Percentiles rank a stretch among this genome's conserved stretches.
These are phyloP conservation scores for Erethizon dorsatum DNA, from an alignment of 2,797 vertebrate species.

Conservation along the genomic window DNA sequence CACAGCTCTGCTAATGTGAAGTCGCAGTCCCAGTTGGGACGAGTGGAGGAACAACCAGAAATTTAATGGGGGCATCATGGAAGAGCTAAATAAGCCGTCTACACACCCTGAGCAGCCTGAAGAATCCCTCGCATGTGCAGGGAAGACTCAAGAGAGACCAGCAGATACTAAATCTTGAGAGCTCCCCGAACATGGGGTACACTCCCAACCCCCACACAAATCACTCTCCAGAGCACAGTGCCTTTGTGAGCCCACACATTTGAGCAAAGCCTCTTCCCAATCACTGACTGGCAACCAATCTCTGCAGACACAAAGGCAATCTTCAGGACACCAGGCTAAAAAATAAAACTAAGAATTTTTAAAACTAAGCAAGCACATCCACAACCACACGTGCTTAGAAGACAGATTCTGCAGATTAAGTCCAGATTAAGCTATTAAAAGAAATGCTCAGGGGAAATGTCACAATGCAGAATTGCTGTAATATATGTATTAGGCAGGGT, in stretches of 20 bases:
- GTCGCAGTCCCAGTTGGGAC: not conserved
- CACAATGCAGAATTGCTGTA: not conserved
- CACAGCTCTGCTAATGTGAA: not conserved
- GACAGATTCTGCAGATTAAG: not conserved
- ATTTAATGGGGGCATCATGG: not conserved
- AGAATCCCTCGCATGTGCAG: not conserved
- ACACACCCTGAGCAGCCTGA: not conserved
- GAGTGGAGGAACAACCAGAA: not conserved
- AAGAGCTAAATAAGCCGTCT: not conserved
- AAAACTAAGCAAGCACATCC: not conserved
- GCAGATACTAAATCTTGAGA: not conserved
- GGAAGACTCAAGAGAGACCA: not conserved
- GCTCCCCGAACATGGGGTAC: rapidly evolving
- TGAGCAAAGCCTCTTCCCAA: not conserved
- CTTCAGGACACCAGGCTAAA: not conserved
- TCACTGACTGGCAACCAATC: no score
- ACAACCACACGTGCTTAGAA: not conserved
- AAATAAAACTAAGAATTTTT: not conserved
- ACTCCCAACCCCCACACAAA: not conserved
- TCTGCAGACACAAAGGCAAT: not conserved
- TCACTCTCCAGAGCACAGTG: not conserved
- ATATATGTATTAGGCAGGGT: not conserved
- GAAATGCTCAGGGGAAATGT: not conserved
- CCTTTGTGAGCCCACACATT: no score
- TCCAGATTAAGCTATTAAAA: not conserved